Base-by-base conservation (phyloP, 2,888 invertebrate genomes). In the Empis livida region DNA sequence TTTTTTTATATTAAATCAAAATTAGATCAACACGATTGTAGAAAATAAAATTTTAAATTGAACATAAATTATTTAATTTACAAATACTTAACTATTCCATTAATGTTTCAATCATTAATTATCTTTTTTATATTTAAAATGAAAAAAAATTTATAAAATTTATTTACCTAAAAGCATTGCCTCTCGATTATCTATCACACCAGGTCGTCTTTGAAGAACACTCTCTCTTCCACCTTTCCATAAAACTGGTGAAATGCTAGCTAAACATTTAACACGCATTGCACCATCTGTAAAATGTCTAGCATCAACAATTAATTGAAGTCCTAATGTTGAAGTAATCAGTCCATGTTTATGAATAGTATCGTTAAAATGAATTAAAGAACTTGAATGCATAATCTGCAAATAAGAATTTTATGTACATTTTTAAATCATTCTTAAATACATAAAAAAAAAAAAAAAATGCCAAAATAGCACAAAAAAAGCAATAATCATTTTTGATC, bases 261-360 rank as follows among this genome's bases (percentile, higher is more conserved):
- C 78, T 47, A 78, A 69, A 59, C 79, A 79, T 57, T 77, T 75
- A 44, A 78, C 75, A 55, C 72, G 71, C 76, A 79, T 77, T 43
- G 73, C 73, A 45, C 78, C 78, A 6, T 73, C 74, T 46, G 71
- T 67, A 61, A 78, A 78, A 59, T 78, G 77, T 14, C 72, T 68
- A 43, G 70, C 69, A 58, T 72, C 71, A 47, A 78, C 70, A 44
- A 67, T 71, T 61, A 78, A 70, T 51, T 72, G 70, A 38, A 79
- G 67, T 39, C 79, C 79, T 48, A 79, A 62, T 14, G 73, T 73
- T 40, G 75, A 71, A 48, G 77, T 76, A 57, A 77, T 69, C 56
- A 79, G 66, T 39, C 78, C 78, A 59, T 76, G 75, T 38, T 67
- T 64, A 65, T 77, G 76, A 45, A 73, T 70, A 15, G 73, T 67